These are phyloP conservation scores for Pecten maximus DNA, from an alignment of 2,888 invertebrate species.

Conservation along the genomic window DNA sequence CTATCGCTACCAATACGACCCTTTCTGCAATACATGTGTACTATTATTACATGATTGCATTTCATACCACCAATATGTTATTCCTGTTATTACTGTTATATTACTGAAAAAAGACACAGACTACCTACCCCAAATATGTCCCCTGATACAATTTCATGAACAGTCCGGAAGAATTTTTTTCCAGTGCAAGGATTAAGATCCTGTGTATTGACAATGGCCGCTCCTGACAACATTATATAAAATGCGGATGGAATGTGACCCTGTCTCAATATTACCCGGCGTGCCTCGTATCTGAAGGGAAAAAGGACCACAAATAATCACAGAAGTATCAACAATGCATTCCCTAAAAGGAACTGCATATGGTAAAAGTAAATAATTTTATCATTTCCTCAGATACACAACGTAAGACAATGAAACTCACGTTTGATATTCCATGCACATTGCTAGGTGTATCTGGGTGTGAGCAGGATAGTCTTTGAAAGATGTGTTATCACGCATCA, in stretches of 20 bases:
- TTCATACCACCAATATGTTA: no score
- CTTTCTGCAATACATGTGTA: no score
- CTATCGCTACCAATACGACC: no score
- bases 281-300: conserved; percentile 68
- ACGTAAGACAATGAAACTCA: conserved; percentile 35
- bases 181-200: conserved; percentile 65
- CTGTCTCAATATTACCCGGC: conserved; percentile 70
- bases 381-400: no score
- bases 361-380: no score
- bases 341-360: no score
- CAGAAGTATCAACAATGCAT: no score
- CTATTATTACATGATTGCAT: neutral
- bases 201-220: conserved; percentile 70
- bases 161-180: conserved; percentile 68
- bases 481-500: conserved; percentile 68
- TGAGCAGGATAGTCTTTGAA: conserved; percentile 72
- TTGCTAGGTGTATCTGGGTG: conserved; percentile 68
- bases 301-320: no score
- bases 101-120: neutral
- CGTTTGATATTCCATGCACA: conserved; percentile 72
- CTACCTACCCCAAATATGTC: conserved; percentile 73
- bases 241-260: conserved; percentile 73
- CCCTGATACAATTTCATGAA: conserved; percentile 69
- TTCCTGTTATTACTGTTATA: no score
- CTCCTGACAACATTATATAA: conserved; percentile 73